Base-by-base conservation (phyloP, 2,113 vertebrate genomes). In the Marcusenius ussheri region DNA sequence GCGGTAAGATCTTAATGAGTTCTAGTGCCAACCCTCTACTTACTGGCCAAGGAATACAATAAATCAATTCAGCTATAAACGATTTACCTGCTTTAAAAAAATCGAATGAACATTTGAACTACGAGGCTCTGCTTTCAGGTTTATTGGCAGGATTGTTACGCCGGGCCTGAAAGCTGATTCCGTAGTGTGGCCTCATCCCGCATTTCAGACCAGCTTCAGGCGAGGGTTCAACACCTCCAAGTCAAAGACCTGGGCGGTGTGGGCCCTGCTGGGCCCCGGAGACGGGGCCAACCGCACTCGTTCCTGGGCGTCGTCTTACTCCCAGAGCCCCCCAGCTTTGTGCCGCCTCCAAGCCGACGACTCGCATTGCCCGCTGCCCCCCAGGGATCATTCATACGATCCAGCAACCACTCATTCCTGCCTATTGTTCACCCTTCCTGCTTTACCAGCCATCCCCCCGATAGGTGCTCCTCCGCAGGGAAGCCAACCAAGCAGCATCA, bases 361-460 rank as follows among this genome's bases (percentile, higher is more conserved):
- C 83, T 45, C 21, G 6, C 80, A 35, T 24, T 50, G 84, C 84
- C 47, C 10, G 24, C 13, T 15, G 13, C 84, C 49, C 45, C 49
- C 49, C 11, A 24, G 85, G 85, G 49, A 24, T 87, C n/a, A 87
- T 87, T 87, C 85, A 87, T 51, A 51, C 27, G 47, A 87, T 87
- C 85, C 27, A 51, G 50, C 47, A 51, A 13, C 24, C 47, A 10
- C 47, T 70, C 27, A 70, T 70, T 70, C 62, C 31, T 87, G n/a
- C 50, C 53, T 47, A 87, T 87, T 51, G 70, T 87, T 53, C 49
- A n/a, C 27, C 45, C 49, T 35, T 51, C 85, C 49, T 56, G n/a
- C 50, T 87, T 87, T 56, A 46, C 50, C 4, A 31, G 11, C 49
- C 84, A 10, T 7, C 10, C 47, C 49, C n/a, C 53, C 50, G 10